Base-by-base conservation (phyloP, 1,140 invertebrate genomes). In the Drosophila kohkoa region DNA sequence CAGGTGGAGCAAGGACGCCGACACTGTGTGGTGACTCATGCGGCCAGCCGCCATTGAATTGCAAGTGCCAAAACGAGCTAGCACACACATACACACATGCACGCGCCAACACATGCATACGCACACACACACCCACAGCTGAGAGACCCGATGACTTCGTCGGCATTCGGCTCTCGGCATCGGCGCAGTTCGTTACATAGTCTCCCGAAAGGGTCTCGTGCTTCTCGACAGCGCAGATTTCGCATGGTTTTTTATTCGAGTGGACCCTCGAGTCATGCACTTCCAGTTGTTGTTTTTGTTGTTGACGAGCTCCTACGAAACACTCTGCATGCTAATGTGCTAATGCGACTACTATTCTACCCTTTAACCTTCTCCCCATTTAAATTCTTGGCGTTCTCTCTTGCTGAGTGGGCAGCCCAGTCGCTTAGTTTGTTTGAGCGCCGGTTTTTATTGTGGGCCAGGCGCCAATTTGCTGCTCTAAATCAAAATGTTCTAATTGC, bases 1-100 rank as follows among this genome's bases (percentile, higher is more conserved):
- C 82, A 86, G 76, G 82, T 86, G 79, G 72, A 68, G 75, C 75
- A 76, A 73, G 82, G 82, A 81, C 78, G 41, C 28, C 52, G 28
- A 38, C 25, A 28, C 28, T 54, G 51, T 52, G 49, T 30, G 28
- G n/a, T 43, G 41, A 88, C 70, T 88, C 85, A 89, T 89, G 54
- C 54, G 25, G 48, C 59, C 43, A 13, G 7, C 58, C 62, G 75
- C 32, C 35, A 43, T 45, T 45, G 38, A 58, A 20, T 51, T 64
- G 69, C 73, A 83, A 79, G n/a, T 65, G 46, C 69, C 75, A 77
- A 67, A 66, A 59, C 28, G 77, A 51, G 64, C 51, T 3, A 43
- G 5, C 41, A 43, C 41, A 13, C 41, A 43, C 41, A 43, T 5
- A 11, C 41, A 43, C 41, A 43, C 41, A 43, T 5, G 41, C 41